These are phyloP conservation scores for Sylvilagus floridanus DNA, from an alignment of 2,797 vertebrate species.

Conservation along the genomic window DNA sequence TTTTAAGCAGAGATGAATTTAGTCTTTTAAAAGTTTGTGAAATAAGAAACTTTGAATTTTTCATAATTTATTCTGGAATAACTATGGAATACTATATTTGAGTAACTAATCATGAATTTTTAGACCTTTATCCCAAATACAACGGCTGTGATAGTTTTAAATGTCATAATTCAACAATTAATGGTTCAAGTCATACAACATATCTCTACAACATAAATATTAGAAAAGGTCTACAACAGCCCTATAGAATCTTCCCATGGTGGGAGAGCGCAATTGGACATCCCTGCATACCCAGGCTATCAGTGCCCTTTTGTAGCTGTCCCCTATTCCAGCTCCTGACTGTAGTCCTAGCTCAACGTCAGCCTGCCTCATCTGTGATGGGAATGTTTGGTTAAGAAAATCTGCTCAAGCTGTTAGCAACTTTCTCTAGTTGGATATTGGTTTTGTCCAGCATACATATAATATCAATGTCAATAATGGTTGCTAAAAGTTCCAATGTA, in stretches of 20 bases:
- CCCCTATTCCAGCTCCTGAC: no score
- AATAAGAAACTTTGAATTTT: background rate
- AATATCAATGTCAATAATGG: background rate
- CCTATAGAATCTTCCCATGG: no score
- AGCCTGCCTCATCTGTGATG: no score
- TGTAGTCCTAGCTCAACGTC: no score
- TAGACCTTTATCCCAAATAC: background rate
- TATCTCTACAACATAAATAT: background rate
- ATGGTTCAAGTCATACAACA: background rate
- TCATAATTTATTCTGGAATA: background rate
- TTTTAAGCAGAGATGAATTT: background rate
- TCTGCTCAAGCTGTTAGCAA: no score
- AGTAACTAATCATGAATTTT: background rate
- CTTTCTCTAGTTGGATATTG: no score
- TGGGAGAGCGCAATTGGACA: no score
- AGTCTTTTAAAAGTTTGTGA: slow-evolving; percentile 5
- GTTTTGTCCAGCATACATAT: no score
- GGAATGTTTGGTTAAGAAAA: no score
- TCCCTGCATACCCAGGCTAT: no score
- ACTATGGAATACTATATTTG: background rate
- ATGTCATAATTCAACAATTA: background rate
- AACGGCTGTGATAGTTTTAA: background rate
- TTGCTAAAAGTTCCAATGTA: background rate
- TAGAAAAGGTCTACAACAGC: background rate
- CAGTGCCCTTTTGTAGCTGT: no score